Conservation (phyloP, 2,113 vertebrate species). For the Terrapene triunguis region DNA sequence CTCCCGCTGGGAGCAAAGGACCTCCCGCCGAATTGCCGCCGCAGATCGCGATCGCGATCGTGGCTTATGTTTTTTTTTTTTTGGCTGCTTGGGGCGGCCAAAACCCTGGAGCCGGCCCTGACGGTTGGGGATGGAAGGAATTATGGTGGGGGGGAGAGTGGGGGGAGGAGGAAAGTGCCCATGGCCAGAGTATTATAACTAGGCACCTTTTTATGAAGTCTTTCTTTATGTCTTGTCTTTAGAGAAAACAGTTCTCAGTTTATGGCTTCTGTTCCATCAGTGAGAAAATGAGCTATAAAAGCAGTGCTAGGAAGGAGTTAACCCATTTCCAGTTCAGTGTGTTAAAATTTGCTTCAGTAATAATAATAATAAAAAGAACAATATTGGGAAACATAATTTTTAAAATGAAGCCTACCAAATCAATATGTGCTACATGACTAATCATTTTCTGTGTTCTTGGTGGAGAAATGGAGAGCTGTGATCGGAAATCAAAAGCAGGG, state of each 20-base stretch:
- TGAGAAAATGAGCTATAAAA: conserved; percentile 73
- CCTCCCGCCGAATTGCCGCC: too few species aligned
- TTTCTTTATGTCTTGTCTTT: conserved; percentile 63
- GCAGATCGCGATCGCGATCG: too few species aligned
- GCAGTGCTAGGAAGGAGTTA: conserved; percentile 74
- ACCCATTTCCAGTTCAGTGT: conserved; percentile 66
- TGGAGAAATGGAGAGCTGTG: background rate
- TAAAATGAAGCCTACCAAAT: conserved; percentile 77
- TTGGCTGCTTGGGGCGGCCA: too few species aligned
- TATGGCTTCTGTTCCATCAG: conserved; percentile 67
- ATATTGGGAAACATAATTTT: conserved; percentile 76
- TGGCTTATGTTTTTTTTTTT: too few species aligned
- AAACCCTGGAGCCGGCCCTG: too few species aligned
- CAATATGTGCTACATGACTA: conserved; percentile 77
- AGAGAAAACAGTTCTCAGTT: conserved; percentile 66
- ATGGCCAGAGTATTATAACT: background rate
- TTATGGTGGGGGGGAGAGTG: background rate
- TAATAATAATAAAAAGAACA: conserved; percentile 68
- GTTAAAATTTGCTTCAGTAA: conserved; percentile 76
- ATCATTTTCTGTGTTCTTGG: conserved; percentile 63
- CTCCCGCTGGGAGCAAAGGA: too few species aligned
- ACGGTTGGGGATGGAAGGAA: conserved; percentile 3
- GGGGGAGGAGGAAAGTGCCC: conserved; percentile 7
- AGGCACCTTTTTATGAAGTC: background rate
- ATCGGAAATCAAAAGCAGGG: background rate